Conservation (phyloP, 2,113 vertebrate species). For the Baryphthengus martii region DNA sequence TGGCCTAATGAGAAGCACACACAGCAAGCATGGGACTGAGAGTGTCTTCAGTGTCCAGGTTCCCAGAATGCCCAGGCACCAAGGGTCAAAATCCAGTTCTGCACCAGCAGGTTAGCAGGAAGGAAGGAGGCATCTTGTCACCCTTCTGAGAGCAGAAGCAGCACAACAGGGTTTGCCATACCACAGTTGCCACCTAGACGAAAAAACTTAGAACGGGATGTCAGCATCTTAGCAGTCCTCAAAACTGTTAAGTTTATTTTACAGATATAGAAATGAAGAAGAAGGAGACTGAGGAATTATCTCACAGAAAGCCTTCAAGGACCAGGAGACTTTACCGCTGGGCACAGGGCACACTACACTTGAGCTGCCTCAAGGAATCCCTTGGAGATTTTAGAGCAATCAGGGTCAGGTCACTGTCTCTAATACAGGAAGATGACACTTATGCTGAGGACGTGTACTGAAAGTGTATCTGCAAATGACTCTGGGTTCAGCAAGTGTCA, state of each 20-base stretch:
- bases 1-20: fast-evolving
- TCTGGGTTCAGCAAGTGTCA: not conserved
- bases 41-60: not conserved
- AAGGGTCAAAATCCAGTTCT: not conserved
- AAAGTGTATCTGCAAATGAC: not conserved
- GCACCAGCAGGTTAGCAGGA: not conserved
- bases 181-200: not conserved
- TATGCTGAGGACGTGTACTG: not conserved
- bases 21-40: not conserved
- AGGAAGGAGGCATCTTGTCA: not conserved
- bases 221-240: not conserved
- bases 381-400: not conserved
- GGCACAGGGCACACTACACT: fast-evolving
- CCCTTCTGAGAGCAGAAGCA: not conserved
- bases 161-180: not conserved
- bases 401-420: not conserved
- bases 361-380: not conserved
- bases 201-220: not conserved
- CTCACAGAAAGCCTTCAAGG: not conserved
- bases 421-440: not conserved
- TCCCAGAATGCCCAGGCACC: not conserved
- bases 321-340: not conserved
- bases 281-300: not conserved
- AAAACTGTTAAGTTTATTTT: not conserved
- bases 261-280: not conserved